Base-by-base conservation (phyloP, 2,113 vertebrate genomes). In the Suncus etruscus region DNA sequence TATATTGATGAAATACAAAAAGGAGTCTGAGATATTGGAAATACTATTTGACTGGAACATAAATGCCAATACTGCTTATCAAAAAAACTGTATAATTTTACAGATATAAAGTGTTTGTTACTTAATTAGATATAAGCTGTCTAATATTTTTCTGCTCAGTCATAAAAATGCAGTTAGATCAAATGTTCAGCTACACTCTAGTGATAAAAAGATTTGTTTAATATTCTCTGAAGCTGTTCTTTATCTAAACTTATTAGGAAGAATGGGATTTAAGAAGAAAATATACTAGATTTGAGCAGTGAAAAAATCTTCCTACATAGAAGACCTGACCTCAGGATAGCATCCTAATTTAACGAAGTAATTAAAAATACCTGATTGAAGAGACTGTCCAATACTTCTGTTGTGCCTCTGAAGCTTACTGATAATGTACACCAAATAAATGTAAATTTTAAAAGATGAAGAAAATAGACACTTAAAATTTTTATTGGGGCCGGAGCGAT, bases 391-490 rank as follows among this genome's bases (percentile, higher is more conserved):
- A 32, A 24, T 61, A 39, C 24, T n/a, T 65, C 69, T 80, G 45
- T 5, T n/a, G 2, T 86, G 50, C 2, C 63, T 75, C 61, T 85
- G 25, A 66, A 66, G 27, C 75, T 85, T 75, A 79, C 12, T 72
- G 11, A 72, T 83, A 50, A 88, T 66, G 11, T 25, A 74, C 79
- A 29, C 16, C 11, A 31, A 69, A 50, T 70, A 72, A 65, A 79
- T 39, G 1, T 83, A 89, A 87, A 68, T 83, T 74, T 66, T 25
- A 77, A 91, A 63, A 32, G 27, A 15, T 84, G 11, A 24, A 70
- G 76, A 86, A n/a, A 47, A 75, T 82, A 58, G 6, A 65, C 50
- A 48, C 11, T 25, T 39, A 39, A 39, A 39, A 39, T 39, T 39
- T 5, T 39, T 39, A 39, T 39, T 39, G 39, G 39, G 39, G 39